Evolutionary conservation across 2,113 vertebrate genomes (phyloP).

Genomic region (Fulmarus glacialis): DNA sequence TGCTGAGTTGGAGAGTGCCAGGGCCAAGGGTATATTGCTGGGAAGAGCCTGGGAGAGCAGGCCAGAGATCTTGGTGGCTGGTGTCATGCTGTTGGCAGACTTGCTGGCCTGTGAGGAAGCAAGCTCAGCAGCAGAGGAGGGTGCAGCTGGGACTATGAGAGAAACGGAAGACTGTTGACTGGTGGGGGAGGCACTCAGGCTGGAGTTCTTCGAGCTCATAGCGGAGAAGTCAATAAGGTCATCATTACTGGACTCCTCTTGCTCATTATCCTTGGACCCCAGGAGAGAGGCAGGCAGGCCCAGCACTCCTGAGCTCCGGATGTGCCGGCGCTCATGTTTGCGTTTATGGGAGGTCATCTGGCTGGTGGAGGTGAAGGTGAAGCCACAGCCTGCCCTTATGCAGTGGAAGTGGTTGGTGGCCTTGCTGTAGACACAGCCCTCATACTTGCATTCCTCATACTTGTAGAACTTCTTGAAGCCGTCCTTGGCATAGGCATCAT

Average conservation of each 20-base stretch:
- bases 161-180: constrained; percentile 91
- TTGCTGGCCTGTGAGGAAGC: constrained; percentile 81
- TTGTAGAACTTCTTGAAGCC: constrained; percentile 99
- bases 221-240: constrained; percentile 97
- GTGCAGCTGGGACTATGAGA: constrained; percentile 79
- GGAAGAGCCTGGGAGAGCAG: constrained; percentile 91
- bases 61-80: constrained; percentile 85
- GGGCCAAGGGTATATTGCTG: constrained; percentile 86
- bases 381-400: constrained; percentile 96
- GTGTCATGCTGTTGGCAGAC: constrained; percentile 76
- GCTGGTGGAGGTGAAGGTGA: constrained; percentile 99
- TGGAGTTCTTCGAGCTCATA: constrained; percentile 98
- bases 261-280: constrained; percentile 89
- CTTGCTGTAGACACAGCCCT: constrained; percentile 99
- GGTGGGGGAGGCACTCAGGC: constrained; percentile 97
- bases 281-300: constrained; percentile 87
- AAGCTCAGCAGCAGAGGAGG: constrained; percentile 78
- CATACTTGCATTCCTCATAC: constrained; percentile 98
- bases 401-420: constrained; percentile 99
- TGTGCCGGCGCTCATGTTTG: constrained; percentile 95
- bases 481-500: constrained; percentile 98
- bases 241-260: constrained; percentile 96
- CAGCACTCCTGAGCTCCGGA: constrained; percentile 88
- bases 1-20: constrained; percentile 85
- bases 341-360: constrained; percentile 99